Percentiles rank a stretch among this genome's conserved stretches.
Conservation (phyloP, 1,140 invertebrate species). For the Cydia pomonella region DNA sequence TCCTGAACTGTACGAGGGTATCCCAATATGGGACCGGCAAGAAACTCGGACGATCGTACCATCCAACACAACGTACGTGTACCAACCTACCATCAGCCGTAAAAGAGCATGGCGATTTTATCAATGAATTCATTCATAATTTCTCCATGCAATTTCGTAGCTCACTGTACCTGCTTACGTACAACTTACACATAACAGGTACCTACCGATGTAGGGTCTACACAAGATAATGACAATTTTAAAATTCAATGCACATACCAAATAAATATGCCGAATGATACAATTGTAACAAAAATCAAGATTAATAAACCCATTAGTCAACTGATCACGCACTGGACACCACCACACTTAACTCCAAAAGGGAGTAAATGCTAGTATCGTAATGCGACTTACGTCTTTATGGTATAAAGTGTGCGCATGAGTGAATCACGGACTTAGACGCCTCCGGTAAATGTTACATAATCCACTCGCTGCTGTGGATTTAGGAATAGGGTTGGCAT, state of each 20-base stretch:
- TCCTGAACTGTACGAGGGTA: too few relatives aligned
- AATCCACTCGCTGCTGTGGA: neutral
- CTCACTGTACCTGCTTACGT: too few relatives aligned
- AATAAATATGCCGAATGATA: neutral
- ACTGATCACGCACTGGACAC: neutral
- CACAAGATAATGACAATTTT: neutral
- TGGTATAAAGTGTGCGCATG: neutral
- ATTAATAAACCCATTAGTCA: slow-evolving; percentile 8
- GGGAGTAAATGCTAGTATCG: neutral
- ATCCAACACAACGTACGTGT: too few relatives aligned
- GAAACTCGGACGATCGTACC: too few relatives aligned
- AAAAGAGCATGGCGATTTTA: too few relatives aligned
- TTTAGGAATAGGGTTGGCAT: neutral
- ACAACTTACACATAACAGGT: too few relatives aligned
- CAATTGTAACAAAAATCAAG: slow-evolving; percentile 14
- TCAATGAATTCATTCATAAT: too few relatives aligned
- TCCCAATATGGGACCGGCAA: too few relatives aligned
- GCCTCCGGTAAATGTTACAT: slow-evolving; percentile 12
- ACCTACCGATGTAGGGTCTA: neutral
- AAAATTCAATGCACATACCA: neutral
- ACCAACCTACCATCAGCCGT: too few relatives aligned
- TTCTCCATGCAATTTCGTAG: too few relatives aligned
- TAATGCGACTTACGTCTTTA: neutral
- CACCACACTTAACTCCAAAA: neutral
- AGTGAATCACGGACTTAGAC: slow-evolving; percentile 4